Conservation (phyloP, 2,888 invertebrate species). For the Lochmaea crataegi region DNA sequence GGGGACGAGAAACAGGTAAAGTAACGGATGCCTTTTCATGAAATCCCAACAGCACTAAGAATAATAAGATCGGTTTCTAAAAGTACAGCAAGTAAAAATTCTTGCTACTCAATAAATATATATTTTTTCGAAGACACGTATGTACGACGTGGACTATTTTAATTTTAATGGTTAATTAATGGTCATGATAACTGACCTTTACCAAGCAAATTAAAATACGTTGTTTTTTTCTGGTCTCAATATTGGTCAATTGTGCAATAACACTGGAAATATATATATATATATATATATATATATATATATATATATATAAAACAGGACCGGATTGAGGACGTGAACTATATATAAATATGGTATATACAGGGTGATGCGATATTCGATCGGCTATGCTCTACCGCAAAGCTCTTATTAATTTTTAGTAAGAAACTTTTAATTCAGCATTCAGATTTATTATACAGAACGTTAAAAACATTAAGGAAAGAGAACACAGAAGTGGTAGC, state of each 20-base stretch:
- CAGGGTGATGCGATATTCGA: not conserved
- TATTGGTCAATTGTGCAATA: not conserved
- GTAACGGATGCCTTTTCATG: slow-evolving; percentile 19
- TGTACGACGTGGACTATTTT: not conserved
- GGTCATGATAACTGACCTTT: not conserved
- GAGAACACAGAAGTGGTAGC: too few relatives aligned
- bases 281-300: not conserved
- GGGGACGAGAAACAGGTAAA: slow-evolving; percentile 21
- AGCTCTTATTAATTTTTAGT: too few relatives aligned
- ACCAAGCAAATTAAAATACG: not conserved
- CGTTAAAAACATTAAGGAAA: too few relatives aligned
- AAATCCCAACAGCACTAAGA: not conserved
- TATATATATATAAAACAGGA: not conserved
- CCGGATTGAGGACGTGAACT: not conserved
- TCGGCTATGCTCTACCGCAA: too few relatives aligned
- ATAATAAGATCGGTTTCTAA: not conserved
- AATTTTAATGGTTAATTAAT: slow-evolving; percentile 3
- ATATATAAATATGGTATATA: not conserved
- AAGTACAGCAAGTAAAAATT: not conserved
- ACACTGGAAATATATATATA: not conserved
- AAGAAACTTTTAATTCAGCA: too few relatives aligned
- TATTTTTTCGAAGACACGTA: not conserved
- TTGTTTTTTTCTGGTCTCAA: not conserved
- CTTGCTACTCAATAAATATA: not conserved
- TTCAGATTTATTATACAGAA: too few relatives aligned